phyloP scores from a whole-genome alignment of 2,888 invertebrate genomes.

The Julus scanicus region DNA sequence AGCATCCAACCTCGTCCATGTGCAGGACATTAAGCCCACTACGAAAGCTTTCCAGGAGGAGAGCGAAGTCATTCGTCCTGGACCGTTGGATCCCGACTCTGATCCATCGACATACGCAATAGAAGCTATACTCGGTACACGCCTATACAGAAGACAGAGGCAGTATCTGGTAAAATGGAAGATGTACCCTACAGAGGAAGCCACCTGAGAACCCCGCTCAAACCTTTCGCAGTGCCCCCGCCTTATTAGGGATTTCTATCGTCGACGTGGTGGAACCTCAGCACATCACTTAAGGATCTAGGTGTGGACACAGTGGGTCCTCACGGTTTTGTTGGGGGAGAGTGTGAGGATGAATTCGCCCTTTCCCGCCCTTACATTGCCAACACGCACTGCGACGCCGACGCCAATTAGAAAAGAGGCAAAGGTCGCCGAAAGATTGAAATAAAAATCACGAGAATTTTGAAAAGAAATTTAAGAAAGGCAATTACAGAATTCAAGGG shows the following conservation, averaged over 20 bases:
- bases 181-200: not conserved
- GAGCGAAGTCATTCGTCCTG: not conserved
- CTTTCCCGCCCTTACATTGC: too few relatives aligned
- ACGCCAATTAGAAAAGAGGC: too few relatives aligned
- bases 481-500: too few relatives aligned
- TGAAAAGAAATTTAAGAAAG: too few relatives aligned
- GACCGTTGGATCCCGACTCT: not conserved
- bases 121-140: not conserved
- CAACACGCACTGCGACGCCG: too few relatives aligned
- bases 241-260: not conserved
- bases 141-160: not conserved
- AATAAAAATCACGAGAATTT: too few relatives aligned
- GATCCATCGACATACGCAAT: not conserved
- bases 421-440: too few relatives aligned
- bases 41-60: not conserved
- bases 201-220: not conserved
- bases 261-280: not conserved
- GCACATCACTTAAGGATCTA: too few relatives aligned
- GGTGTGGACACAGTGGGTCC: too few relatives aligned
- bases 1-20: not conserved
- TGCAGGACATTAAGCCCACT: not conserved
- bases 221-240: not conserved
- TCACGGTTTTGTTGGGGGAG: too few relatives aligned
- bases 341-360: too few relatives aligned
- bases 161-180: not conserved